Percentiles rank a stretch among this genome's conserved stretches.
Evolutionary conservation across 1,140 invertebrate genomes (phyloP).

Genomic region (Mamestra configurata): DNA sequence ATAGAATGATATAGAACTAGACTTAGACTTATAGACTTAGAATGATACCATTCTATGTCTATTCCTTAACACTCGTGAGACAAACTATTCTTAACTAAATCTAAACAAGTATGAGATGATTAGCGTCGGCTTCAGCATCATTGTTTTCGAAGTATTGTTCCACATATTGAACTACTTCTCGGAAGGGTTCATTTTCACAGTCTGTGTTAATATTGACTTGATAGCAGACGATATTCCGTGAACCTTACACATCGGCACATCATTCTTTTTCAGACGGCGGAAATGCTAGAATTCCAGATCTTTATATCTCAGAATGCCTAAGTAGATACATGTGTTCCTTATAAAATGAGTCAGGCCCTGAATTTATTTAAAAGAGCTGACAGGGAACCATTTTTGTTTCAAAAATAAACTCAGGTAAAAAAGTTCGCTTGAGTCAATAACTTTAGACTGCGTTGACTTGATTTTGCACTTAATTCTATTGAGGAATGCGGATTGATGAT

Average conservation of each 20-base stretch:
- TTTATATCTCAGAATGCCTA: constrained; percentile 38
- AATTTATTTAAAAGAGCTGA: constrained; percentile 55
- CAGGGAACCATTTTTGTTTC: constrained; percentile 57
- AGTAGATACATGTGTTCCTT: constrained; percentile 37
- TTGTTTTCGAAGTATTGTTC: neutral
- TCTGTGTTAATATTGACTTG: constrained; percentile 12
- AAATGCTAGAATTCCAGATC: constrained; percentile 49
- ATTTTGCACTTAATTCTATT: constrained; percentile 62
- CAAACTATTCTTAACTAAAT: too few species aligned
- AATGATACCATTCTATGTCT: too few species aligned
- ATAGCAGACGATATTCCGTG: constrained; percentile 7
- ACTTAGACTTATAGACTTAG: too few species aligned
- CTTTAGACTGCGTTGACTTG: constrained; percentile 58
- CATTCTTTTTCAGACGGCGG: constrained; percentile 37
- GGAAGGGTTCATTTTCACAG: constrained; percentile 10
- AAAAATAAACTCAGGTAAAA: constrained; percentile 72
- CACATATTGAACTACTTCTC: neutral
- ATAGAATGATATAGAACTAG: too few species aligned
- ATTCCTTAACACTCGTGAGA: too few species aligned
- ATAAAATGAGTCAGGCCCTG: constrained; percentile 51
- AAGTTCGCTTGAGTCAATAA: constrained; percentile 57
- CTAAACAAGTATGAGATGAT: neutral
- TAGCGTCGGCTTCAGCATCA: neutral
- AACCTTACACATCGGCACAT: neutral
- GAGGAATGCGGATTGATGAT: constrained; percentile 43